A percentile compares a stretch with the other conserved stretches of the same genome.
These are phyloP conservation scores for Triplophysa siluroides DNA, from an alignment of 2,113 vertebrate genomes.

Conservation along the genomic window DNA sequence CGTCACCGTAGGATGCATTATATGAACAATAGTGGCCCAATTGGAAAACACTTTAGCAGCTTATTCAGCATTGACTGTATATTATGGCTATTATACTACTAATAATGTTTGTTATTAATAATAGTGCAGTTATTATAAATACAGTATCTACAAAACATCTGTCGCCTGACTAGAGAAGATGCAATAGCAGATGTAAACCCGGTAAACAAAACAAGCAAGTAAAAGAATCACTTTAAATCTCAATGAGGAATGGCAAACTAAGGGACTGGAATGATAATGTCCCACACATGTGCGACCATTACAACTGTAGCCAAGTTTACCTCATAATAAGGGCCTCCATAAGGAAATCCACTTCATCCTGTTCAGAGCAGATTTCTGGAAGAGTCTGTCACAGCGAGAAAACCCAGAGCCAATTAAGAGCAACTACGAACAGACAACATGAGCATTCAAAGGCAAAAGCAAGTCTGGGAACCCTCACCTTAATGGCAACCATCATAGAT, in stretches of 20 bases:
- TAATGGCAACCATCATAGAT: conserved; percentile 87
- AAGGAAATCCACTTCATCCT: conserved; percentile 93
- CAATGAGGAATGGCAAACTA: background rate
- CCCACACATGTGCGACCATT: background rate
- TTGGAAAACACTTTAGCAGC: too few relatives aligned
- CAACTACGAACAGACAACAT: background rate
- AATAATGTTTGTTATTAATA: background rate
- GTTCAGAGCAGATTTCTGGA: conserved; percentile 90
- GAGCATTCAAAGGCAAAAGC: background rate
- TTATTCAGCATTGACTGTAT: too few relatives aligned
- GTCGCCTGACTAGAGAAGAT: conserved; percentile 6
- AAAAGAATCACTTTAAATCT: conserved; percentile 17
- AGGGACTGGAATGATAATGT: conserved; percentile 14
- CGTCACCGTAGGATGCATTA: too few relatives aligned
- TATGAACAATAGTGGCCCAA: too few relatives aligned
- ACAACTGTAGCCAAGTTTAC: conserved; percentile 59
- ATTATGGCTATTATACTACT: background rate
- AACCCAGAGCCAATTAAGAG: conserved; percentile 28
- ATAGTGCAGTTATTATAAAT: background rate
- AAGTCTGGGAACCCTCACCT: conserved; percentile 76
- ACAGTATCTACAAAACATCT: conserved; percentile 9
- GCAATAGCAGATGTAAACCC: conserved; percentile 42
- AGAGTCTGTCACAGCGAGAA: conserved; percentile 75
- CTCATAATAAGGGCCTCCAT: conserved; percentile 92
- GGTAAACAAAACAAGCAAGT: conserved; percentile 37